A percentile compares a stretch with the other conserved stretches of the same genome.
phyloP scores from a whole-genome alignment of 2,888 invertebrate genomes.

The Lasioglossum oenotherae region DNA sequence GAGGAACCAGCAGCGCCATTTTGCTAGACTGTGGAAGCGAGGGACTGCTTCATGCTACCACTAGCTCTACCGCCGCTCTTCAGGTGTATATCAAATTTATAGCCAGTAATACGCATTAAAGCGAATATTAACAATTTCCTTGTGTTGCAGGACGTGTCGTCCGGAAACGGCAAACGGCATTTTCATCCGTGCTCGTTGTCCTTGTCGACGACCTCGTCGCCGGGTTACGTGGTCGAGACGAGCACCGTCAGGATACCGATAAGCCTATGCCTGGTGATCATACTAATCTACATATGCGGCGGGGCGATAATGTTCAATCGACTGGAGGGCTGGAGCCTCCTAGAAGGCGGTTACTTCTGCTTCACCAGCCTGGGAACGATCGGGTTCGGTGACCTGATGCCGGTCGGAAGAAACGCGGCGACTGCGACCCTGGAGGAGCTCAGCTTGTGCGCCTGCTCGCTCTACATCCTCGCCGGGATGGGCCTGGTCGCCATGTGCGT shows the following conservation, averaged over 20 bases:
- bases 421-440: conserved; percentile 87
- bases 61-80: conserved; percentile 77
- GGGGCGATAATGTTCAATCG: conserved; percentile 96
- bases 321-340: conserved; percentile 95
- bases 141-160: conserved; percentile 70
- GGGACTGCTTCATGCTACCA: conserved; percentile 77
- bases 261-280: conserved; percentile 92
- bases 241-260: conserved; percentile 92
- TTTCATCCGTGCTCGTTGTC: conserved; percentile 80
- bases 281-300: conserved; percentile 94
- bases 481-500: conserved; percentile 95
- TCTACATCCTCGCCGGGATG: conserved; percentile 93
- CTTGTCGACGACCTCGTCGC: conserved; percentile 77
- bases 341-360: conserved; percentile 94
- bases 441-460: conserved; percentile 91
- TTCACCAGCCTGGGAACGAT: conserved; percentile 93
- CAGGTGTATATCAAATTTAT: conserved; percentile 62
- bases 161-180: conserved; percentile 74
- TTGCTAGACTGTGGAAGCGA: conserved; percentile 82
- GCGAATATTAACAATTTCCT: background rate
- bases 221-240: conserved; percentile 82
- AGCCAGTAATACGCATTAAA: too few species aligned
- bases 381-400: conserved; percentile 92
- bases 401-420: conserved; percentile 85
- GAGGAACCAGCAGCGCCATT: conserved; percentile 81